Conservation (phyloP, 2,113 vertebrate species). For the Helogale parvula region DNA sequence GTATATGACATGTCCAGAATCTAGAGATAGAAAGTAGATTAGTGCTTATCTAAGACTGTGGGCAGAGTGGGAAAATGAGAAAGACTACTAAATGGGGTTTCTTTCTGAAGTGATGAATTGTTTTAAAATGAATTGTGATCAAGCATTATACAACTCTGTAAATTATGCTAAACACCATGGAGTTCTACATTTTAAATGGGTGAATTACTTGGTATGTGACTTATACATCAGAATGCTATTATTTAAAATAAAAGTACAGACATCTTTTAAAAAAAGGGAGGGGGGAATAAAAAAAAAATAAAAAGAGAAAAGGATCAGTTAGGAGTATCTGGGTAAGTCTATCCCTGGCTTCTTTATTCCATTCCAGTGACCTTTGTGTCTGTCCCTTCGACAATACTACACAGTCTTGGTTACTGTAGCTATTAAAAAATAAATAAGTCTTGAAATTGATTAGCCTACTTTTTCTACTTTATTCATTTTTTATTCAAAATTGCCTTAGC, state of each 20-base stretch:
- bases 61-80: background rate
- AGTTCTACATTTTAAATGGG: background rate
- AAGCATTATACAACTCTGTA: background rate
- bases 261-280: background rate
- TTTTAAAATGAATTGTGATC: conserved; percentile 1
- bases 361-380: background rate
- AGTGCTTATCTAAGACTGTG: background rate
- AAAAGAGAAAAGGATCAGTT: background rate
- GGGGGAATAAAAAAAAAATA: too few species aligned
- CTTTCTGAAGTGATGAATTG: background rate
- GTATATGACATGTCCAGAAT: background rate
- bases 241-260: background rate
- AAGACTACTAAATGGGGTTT: background rate
- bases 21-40: background rate
- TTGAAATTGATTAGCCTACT: background rate
- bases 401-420: background rate
- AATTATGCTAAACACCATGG: background rate
- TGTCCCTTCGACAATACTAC: background rate
- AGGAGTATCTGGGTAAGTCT: background rate
- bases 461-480: background rate
- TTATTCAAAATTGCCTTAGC: background rate
- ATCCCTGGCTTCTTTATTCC: background rate
- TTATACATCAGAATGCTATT: background rate
- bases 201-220: background rate
- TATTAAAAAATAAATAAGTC: background rate